Evolutionary conservation across 2,113 vertebrate genomes (phyloP), one percentile per base, ranked within the genome.

Genomic region (Gallinago media): DNA sequence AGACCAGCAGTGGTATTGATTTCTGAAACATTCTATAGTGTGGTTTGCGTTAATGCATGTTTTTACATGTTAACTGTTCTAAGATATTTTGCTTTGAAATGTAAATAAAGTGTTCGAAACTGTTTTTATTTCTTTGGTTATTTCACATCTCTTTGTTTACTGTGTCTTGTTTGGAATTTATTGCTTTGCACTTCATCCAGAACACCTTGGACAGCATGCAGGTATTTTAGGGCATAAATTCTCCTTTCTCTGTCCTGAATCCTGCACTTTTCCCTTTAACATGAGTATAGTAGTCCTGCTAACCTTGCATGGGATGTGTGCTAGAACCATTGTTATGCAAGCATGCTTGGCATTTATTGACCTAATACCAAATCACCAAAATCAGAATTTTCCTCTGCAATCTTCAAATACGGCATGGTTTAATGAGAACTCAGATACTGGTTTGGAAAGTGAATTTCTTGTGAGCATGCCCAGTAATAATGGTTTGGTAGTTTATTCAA

Each of bases 121-220:
- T 97, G 95, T 42, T 74, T 98, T 98, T 95, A 89, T 97, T 98
- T 98, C 98, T 98, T 96, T 78, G 52, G 80, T 97, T 89, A 89
- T 88, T 97, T 97, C 86, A 77, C 93, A 81, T 98, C 96, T 97
- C 97, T 97, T 98, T 98, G 97, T 98, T 94, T 95, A 96, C 97
- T 98, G 97, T 98, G 98, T 97, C 98, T 97, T 93, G 94, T 97
- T 93, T 98, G 97, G 98, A 97, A 98, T 97, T 98, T 98, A 96
- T 97, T 99, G 98, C 98, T 98, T 98, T 97, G 97, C 97, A 95
- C 81, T 96, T 94, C 97, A 98, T 97, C 97, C 99, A 99, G 99
- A 99, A 97, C 98, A 98, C 99, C 98, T 98, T 99, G 99, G 99
- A 99, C 98, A 99, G 99, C 99, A 99, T 99, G 99, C 99, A 99